Evolutionary conservation across 2,113 vertebrate species (phyloP).

Genomic region (Carassius carassius): DNA sequence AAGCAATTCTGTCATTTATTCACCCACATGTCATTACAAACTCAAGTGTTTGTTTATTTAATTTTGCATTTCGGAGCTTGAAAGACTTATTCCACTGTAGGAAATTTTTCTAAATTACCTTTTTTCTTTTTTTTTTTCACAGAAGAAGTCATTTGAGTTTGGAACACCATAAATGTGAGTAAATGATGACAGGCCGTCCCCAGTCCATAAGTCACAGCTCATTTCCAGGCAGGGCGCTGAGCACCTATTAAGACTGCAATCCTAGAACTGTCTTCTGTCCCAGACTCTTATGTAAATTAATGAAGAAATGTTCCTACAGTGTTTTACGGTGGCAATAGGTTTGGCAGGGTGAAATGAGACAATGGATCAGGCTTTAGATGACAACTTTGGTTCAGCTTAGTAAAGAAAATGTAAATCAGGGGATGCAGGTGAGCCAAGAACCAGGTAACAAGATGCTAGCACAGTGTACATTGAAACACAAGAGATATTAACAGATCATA

Average conservation of each 20-base stretch:
- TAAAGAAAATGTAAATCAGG: slow-evolving; percentile 10
- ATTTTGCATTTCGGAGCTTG: neutral
- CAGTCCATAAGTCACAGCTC: neutral
- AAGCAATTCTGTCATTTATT: neutral
- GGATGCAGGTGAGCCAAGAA: neutral
- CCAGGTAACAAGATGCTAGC: slow-evolving; percentile 19
- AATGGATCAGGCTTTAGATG: slow-evolving; percentile 33
- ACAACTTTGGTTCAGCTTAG: slow-evolving; percentile 21
- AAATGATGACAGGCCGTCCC: neutral
- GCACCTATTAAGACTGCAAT: neutral
- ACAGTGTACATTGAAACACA: neutral
- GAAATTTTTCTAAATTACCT: neutral
- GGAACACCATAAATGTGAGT: neutral
- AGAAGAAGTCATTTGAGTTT: neutral
- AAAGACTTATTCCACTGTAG: too few relatives aligned
- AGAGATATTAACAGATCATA: neutral
- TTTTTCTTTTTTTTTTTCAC: neutral
- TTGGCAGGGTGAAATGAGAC: slow-evolving; percentile 10
- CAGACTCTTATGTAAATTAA: neutral
- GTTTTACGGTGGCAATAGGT: slow-evolving; percentile 17
- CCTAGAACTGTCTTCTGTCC: neutral
- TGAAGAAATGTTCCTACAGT: neutral
- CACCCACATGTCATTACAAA: slow-evolving; percentile 40
- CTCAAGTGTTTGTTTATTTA: slow-evolving; percentile 4
- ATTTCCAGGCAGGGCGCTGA: neutral